These are phyloP conservation scores for Tipula helvola DNA, from an alignment of 2,888 invertebrate genomes.

Conservation along the genomic window DNA sequence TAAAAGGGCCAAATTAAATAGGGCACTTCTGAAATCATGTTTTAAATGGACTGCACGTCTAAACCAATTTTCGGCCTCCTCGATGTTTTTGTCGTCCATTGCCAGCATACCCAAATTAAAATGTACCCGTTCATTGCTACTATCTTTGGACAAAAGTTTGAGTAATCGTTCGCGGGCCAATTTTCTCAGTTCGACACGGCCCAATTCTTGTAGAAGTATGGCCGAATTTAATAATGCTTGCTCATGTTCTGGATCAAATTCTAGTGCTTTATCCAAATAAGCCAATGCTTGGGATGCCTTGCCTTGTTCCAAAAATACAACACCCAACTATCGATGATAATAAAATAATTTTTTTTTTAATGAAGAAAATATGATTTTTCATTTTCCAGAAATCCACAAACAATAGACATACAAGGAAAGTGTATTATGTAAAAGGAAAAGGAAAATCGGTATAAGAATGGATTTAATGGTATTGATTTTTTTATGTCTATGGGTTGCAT, in stretches of 20 bases:
- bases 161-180: slow-evolving; percentile 69
- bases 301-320: slow-evolving; percentile 86
- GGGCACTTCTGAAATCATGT: slow-evolving; percentile 80
- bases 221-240: slow-evolving; percentile 92
- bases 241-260: slow-evolving; percentile 87
- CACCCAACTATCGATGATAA: slow-evolving; percentile 55
- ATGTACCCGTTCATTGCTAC: slow-evolving; percentile 77
- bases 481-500: background rate
- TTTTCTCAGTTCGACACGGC: slow-evolving; percentile 64
- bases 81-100: slow-evolving; percentile 86
- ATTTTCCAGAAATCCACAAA: background rate
- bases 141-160: slow-evolving; percentile 62
- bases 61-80: slow-evolving; percentile 84
- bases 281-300: slow-evolving; percentile 82
- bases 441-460: background rate
- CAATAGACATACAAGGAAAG: background rate
- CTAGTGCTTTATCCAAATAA: slow-evolving; percentile 85
- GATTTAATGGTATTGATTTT: background rate
- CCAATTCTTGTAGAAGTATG: slow-evolving; percentile 82
- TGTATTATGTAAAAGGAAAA: background rate
- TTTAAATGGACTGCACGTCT: slow-evolving; percentile 77
- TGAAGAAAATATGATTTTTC: background rate
- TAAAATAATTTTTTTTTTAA: background rate
- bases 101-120: slow-evolving; percentile 95
- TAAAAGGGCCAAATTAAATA: slow-evolving; percentile 86